Base-by-base conservation (phyloP, 2,888 invertebrate species). In the Eilema griseolum region DNA sequence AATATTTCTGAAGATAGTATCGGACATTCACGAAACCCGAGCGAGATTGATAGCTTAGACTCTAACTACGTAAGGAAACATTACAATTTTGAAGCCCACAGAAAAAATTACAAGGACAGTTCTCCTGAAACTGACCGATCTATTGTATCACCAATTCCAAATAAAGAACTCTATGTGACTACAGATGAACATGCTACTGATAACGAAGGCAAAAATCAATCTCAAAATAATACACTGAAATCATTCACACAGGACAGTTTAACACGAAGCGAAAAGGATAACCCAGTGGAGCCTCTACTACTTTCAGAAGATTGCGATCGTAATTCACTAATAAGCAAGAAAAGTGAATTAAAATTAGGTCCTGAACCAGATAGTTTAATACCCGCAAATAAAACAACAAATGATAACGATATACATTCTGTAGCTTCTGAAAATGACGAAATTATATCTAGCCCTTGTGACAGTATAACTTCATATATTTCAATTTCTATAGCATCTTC, bases 11-110 rank as follows among this genome's bases (percentile, higher is more conserved):
- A 95, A 89, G 95, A 95, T 74, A 95, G 95, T 75, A 92, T 95
- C 69, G 92, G 93, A 5, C 94, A 94, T 80, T 95, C 95, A 23
- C 92, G 94, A 24, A 95, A 95, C 76, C 95, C 94, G 56, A 95
- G 95, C 83, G 96, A 96, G 89, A 95, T 95, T 72, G 96, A 96
- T 82, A 96, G 96, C 86, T 89, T 96, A 81, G 96, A 96, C 87
- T 96, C 96, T 2, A 96, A 96, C 83, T 96, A 95, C 90, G 95
- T 96, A 60, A 93, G 96, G 81, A 96, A 96, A 86, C 95, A 96
- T 83, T 95, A 96, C 70, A 94, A 95, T 72, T 95, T 95, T 82
- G 95, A 95, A 80, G 94, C 93, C 52, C 93, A 95, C 79, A 87
- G 90, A 75, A 92, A 92, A 83, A 89, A 86, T 80, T 94, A 92